Evolutionary conservation across 2,113 vertebrate genomes (phyloP).

Genomic region (Chascanopsetta lugubris): DNA sequence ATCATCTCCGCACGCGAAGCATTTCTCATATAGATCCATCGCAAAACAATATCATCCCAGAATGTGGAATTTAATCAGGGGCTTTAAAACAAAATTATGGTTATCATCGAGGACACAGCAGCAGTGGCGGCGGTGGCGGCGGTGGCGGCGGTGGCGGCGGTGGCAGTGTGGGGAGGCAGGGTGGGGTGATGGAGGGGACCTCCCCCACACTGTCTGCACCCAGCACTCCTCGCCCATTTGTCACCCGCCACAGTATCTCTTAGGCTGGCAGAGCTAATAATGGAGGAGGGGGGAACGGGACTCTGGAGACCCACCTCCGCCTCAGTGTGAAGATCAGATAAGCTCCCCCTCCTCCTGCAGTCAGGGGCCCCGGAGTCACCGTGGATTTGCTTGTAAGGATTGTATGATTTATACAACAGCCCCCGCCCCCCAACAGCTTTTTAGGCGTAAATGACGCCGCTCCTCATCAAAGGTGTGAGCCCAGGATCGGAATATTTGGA

Average conservation of each 20-base stretch:
- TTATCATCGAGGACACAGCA: conserved; percentile 69
- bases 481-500: conserved; percentile 13
- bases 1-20: conserved; percentile 62
- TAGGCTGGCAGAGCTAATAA: conserved; percentile 78
- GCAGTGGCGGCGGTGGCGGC: conserved; percentile 21
- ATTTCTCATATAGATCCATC: conserved; percentile 81
- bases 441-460: conserved; percentile 62
- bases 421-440: conserved; percentile 41
- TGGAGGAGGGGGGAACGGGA: conserved; percentile 65
- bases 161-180: background rate
- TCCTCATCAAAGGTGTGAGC: conserved; percentile 40
- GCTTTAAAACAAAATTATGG: conserved; percentile 79
- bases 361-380: conserved; percentile 29
- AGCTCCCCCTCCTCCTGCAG: conserved; percentile 54
- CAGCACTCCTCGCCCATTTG: conserved; percentile 66
- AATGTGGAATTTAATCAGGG: conserved; percentile 80
- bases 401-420: conserved; percentile 62
- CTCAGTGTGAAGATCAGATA: conserved; percentile 67
- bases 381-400: conserved; percentile 42
- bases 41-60: conserved; percentile 79
- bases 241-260: conserved; percentile 76
- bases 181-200: conserved; percentile 34
- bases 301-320: conserved; percentile 71
- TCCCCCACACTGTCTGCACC: conserved; percentile 68
- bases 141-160: conserved; percentile 20